phyloP scores from a whole-genome alignment of 2,113 vertebrate species.

The Etheostoma spectabile region DNA sequence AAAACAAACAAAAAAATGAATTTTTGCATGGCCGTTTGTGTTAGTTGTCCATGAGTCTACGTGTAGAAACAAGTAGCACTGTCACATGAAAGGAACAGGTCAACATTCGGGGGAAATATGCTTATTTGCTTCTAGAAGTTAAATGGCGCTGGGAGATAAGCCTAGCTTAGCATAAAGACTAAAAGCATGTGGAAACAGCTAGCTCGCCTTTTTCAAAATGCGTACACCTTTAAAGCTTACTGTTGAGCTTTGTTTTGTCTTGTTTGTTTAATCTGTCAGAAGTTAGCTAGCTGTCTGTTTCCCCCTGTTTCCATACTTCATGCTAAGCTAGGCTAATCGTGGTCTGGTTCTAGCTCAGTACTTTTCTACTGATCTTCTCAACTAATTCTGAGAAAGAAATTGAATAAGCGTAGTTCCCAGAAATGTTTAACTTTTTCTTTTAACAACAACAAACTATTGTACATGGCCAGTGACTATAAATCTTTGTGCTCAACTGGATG shows the following conservation, averaged over 20 bases:
- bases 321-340: conserved; percentile 13
- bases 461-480: neutral
- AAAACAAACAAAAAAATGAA: neutral
- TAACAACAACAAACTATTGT: neutral
- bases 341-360: neutral
- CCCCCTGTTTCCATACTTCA: neutral
- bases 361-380: neutral
- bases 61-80: too few species aligned
- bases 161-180: neutral
- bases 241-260: too few species aligned
- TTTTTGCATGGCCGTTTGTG: too few species aligned
- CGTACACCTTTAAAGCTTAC: neutral
- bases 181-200: too few species aligned
- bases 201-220: too few species aligned
- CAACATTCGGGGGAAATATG: too few species aligned
- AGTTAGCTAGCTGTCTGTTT: too few species aligned
- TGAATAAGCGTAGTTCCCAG: neutral
- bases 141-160: neutral
- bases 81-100: too few species aligned
- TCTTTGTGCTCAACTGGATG: neutral
- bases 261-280: too few species aligned
- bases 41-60: too few species aligned
- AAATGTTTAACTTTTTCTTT: neutral
- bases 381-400: neutral
- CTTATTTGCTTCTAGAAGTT: too few species aligned